Conservation (phyloP, 64 coral and sea anemone species). For the Actinia tenebrosa region DNA sequence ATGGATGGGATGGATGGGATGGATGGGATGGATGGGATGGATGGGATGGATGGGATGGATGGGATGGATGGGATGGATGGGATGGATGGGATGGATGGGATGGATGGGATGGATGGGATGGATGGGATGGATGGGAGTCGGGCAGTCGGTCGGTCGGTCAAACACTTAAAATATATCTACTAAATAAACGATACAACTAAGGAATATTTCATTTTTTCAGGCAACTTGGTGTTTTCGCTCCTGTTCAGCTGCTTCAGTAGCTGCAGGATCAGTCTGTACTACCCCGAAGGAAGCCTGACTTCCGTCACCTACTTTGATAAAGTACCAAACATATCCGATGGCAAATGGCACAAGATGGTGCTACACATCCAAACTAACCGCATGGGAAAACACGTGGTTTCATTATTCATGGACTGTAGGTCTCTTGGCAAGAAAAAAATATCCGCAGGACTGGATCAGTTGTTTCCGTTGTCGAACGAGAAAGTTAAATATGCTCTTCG, state of each 20-base stretch:
- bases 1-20: no score
- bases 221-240: conserved; percentile 18
- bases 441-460: background rate
- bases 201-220: background rate
- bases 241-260: conserved; percentile 38
- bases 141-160: no score
- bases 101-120: no score
- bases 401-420: conserved; percentile 41
- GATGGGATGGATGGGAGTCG: no score
- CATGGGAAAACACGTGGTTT: conserved; percentile 15
- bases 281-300: conserved; percentile 33
- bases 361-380: conserved; percentile 30
- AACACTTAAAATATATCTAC: background rate
- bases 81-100: no score
- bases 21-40: no score
- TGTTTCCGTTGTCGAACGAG: conserved; percentile 18
- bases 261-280: conserved; percentile 41
- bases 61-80: no score
- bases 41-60: no score
- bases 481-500: conserved; percentile 14
- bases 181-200: background rate
- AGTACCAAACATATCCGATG: conserved; percentile 27
- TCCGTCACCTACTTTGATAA: conserved; percentile 17
- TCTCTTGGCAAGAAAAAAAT: conserved; percentile 23
- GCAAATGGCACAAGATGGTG: conserved; percentile 47